phyloP scores from a whole-genome alignment of 2,113 vertebrate species.

The Cathartes aura region DNA sequence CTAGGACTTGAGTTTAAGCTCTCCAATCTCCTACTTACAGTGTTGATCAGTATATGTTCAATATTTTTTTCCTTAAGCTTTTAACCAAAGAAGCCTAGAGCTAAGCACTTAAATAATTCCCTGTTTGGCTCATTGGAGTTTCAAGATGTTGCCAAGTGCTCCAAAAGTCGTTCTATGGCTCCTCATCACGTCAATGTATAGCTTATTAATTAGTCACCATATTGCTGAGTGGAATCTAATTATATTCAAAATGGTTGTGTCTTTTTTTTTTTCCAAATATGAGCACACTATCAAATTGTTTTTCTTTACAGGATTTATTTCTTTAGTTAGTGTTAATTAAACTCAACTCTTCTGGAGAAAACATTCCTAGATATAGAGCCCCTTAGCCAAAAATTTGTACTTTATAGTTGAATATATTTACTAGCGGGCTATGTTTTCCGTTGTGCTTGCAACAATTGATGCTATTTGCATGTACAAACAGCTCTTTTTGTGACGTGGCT shows the following conservation, averaged over 20 bases:
- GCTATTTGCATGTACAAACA: not conserved
- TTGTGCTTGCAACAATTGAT: not conserved
- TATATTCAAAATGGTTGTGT: not conserved
- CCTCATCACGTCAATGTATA: not conserved
- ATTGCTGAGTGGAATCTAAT: not conserved
- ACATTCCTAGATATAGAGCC: not conserved
- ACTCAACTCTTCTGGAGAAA: constrained; percentile 30
- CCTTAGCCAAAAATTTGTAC: not conserved
- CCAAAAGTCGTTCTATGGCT: not conserved
- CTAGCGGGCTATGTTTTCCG: not conserved
- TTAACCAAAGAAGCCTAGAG: not conserved
- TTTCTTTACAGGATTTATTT: constrained; percentile 30
- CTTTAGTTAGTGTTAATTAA: constrained; percentile 38
- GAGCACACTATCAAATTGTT: not conserved
- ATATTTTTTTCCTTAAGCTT: not conserved
- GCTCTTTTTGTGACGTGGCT: not conserved
- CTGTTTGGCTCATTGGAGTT: not conserved
- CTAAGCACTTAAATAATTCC: not conserved
- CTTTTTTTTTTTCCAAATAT: not conserved
- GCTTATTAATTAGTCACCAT: not conserved
- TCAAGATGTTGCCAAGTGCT: not conserved
- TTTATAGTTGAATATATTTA: not conserved
- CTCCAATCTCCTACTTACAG: not conserved
- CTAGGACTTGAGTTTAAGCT: not conserved
- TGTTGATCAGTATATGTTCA: not conserved